Conservation (phyloP, 2,797 vertebrate genomes). For the Dipus sagitta region DNA sequence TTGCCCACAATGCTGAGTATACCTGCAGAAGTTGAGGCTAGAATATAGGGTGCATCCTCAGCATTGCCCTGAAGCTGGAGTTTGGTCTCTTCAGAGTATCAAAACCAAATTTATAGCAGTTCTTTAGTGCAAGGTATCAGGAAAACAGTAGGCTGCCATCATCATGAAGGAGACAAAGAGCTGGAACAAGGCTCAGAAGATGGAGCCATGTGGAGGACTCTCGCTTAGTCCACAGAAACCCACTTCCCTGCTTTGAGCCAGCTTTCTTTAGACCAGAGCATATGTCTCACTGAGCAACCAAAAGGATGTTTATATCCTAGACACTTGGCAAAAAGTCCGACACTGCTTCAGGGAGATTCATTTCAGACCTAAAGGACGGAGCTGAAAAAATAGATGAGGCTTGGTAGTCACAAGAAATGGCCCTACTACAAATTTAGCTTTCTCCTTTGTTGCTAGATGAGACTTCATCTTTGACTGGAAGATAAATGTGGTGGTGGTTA, state of each 20-base stretch:
- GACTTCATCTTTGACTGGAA: not conserved
- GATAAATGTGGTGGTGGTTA: constrained; percentile 35
- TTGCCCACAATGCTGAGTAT: constrained; percentile 25
- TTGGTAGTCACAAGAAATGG: constrained; percentile 3
- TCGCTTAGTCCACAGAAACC: not conserved
- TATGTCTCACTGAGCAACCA: constrained; percentile 54
- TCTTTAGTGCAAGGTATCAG: constrained; percentile 11
- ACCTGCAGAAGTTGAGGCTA: constrained; percentile 41
- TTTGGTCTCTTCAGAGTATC: not conserved
- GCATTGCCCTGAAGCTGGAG: constrained; percentile 43
- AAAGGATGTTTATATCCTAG: constrained; percentile 57
- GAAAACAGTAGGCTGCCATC: not conserved
- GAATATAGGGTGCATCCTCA: constrained; percentile 49
- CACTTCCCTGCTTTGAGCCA: constrained; percentile 63
- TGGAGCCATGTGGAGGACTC: not conserved
- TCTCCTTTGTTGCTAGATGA: not conserved
- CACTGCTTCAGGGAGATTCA: constrained; percentile 32
- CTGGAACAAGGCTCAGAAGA: not conserved
- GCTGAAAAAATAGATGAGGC: not conserved
- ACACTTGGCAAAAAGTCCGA: constrained; percentile 44
- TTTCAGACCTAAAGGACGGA: constrained; percentile 23
- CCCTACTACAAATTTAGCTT: not conserved
- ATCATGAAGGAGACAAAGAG: not conserved
- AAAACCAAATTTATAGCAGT: constrained; percentile 29
- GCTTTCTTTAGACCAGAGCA: constrained; percentile 36